Percentiles rank a stretch among this genome's conserved stretches.
These are phyloP conservation scores for Hetaerina americana DNA, from an alignment of 1,140 invertebrate species.

Conservation along the genomic window DNA sequence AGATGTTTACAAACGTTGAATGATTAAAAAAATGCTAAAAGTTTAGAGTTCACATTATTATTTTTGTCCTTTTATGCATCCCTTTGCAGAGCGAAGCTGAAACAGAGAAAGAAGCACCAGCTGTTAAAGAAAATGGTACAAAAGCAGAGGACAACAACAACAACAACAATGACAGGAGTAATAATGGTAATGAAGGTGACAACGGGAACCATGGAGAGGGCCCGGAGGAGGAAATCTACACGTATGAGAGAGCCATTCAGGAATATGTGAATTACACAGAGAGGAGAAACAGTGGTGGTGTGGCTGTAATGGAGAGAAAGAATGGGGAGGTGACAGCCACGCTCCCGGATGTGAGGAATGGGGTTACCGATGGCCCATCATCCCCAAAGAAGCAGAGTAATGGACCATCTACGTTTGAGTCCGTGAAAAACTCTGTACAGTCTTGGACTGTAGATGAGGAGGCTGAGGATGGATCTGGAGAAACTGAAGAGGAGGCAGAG, in stretches of 20 bases:
- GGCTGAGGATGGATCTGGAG: background rate
- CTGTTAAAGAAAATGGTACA: background rate
- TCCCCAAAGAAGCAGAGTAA: background rate
- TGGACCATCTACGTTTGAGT: background rate
- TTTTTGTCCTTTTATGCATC: no score
- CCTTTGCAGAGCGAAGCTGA: background rate
- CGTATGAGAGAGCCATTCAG: conserved; percentile 73
- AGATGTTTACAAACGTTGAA: no score
- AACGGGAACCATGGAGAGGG: background rate
- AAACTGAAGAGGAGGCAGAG: background rate
- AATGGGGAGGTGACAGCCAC: background rate
- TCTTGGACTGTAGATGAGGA: background rate
- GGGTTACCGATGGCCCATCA: background rate
- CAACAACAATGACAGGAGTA: background rate
- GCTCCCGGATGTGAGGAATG: background rate
- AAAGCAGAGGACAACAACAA: background rate
- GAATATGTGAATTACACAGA: conserved; percentile 59
- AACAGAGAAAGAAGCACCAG: background rate
- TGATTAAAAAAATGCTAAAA: no score
- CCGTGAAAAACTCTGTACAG: background rate
- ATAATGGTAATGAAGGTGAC: background rate
- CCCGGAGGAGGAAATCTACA: conserved; percentile 52
- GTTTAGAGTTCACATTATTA: no score
- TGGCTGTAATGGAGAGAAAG: background rate
- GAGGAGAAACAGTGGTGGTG: conserved; percentile 19